Evolutionary conservation across 2,113 vertebrate genomes (phyloP).

Genomic region (Verasper variegatus): DNA sequence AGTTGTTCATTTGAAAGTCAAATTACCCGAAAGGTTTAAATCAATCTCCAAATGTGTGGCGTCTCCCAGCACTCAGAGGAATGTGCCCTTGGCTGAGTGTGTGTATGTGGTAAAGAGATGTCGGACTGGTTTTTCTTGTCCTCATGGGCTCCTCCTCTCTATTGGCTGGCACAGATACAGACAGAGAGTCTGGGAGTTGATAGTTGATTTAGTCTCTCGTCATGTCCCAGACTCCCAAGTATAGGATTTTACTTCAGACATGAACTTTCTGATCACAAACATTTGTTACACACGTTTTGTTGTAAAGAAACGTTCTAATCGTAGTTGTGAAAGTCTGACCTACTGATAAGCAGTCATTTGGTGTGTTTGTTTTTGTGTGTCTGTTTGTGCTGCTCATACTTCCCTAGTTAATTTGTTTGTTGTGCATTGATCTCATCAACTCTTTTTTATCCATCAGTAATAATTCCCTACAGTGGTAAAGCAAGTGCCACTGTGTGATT

Average conservation of each 20-base stretch:
- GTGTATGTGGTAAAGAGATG: constrained; percentile 21
- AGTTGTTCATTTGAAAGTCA: not conserved
- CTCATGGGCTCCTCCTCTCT: constrained; percentile 8
- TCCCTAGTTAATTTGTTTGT: not conserved
- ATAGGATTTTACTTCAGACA: not conserved
- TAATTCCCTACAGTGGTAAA: not conserved
- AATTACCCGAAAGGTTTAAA: not conserved
- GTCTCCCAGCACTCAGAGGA: constrained; percentile 12
- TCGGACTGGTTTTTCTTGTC: constrained; percentile 69
- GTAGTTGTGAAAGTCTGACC: not conserved
- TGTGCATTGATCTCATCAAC: not conserved
- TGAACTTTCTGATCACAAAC: constrained; percentile 10
- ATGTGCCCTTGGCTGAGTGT: constrained; percentile 17
- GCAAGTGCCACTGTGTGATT: too few relatives aligned
- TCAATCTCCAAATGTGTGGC: not conserved
- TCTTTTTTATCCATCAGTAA: not conserved
- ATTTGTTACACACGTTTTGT: not conserved
- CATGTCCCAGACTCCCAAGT: not conserved
- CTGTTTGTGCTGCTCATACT: not conserved
- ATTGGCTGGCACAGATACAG: constrained; percentile 14
- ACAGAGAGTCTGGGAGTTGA: constrained; percentile 18
- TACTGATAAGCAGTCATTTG: not conserved
- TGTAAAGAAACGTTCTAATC: not conserved
- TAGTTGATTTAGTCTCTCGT: constrained; percentile 12
- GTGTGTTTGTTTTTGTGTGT: not conserved